Percentiles rank a stretch among this genome's conserved stretches.
phyloP scores from a whole-genome alignment of 2,113 vertebrate species.

The Phalacrocorax brasilianus region DNA sequence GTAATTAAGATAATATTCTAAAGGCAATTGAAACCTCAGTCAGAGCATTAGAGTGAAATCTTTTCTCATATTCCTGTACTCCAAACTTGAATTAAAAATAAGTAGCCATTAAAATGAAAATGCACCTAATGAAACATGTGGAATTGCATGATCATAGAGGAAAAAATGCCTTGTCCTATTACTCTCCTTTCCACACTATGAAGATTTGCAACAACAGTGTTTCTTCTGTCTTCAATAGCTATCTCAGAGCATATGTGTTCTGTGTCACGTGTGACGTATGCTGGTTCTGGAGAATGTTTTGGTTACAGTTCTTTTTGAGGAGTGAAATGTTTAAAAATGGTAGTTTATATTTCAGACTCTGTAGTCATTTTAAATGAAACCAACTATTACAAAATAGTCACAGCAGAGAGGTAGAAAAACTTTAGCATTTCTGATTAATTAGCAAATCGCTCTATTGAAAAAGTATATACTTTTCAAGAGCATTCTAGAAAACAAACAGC shows the following conservation, averaged over 20 bases:
- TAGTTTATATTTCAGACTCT: not conserved
- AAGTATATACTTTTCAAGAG: not conserved
- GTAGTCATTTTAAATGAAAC: not conserved
- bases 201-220: not conserved
- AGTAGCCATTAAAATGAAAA: not conserved
- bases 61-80: not conserved
- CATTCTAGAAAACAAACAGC: not conserved
- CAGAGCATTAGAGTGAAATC: not conserved
- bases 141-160: not conserved
- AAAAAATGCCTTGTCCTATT: not conserved
- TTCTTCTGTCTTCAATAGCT: not conserved
- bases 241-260: not conserved
- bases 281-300: not conserved
- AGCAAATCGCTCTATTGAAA: not conserved
- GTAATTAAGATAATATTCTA: not conserved
- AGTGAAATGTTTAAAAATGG: not conserved
- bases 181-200: not conserved
- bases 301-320: not conserved
- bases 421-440: not conserved
- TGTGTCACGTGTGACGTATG: not conserved
- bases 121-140: not conserved
- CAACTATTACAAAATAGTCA: not conserved
- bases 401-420: not conserved
- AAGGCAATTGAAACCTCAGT: not conserved
- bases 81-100: not conserved